Percentiles rank a stretch among this genome's conserved stretches.
Evolutionary conservation across 2,888 invertebrate genomes (phyloP).

Genomic region (Epistrophella euchroma): DNA sequence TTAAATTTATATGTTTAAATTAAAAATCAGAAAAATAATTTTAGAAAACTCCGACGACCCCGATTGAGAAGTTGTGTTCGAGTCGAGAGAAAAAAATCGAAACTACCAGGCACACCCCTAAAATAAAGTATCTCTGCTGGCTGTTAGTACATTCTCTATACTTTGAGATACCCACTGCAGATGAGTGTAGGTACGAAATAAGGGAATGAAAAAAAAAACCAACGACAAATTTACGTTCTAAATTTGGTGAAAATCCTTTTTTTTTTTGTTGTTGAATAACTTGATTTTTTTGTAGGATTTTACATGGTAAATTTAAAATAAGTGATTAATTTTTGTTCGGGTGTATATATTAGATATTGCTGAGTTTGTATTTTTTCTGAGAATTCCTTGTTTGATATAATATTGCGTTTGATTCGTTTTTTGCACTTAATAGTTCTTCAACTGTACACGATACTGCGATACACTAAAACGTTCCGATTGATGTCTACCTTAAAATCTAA

Average conservation of each 20-base stretch:
- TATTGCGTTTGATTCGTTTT: conserved; percentile 45
- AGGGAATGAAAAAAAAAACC: conserved; percentile 46
- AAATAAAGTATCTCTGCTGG: conserved; percentile 74
- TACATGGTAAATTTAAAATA: conserved; percentile 57
- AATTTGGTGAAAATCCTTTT: conserved; percentile 33
- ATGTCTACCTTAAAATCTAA: conserved; percentile 75
- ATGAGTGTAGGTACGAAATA: conserved; percentile 63
- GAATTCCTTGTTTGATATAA: conserved; percentile 21
- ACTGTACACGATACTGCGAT: conserved; percentile 75
- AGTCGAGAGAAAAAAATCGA: conserved; percentile 76
- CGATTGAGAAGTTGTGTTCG: conserved; percentile 64
- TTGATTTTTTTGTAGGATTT: conserved; percentile 22
- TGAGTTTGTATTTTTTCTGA: conserved; percentile 17
- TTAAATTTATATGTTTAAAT: conserved; percentile 12
- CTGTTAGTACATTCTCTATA: conserved; percentile 60
- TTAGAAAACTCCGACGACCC: conserved; percentile 62
- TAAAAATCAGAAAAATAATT: conserved; percentile 35
- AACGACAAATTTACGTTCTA: conserved; percentile 49
- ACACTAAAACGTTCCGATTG: conserved; percentile 73
- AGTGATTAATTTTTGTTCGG: conserved; percentile 18
- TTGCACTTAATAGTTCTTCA: conserved; percentile 62
- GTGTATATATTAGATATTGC: not conserved
- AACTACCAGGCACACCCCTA: conserved; percentile 76
- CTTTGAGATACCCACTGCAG: conserved; percentile 66
- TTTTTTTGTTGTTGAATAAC: conserved; percentile 2